Conservation (phyloP, 1,140 invertebrate species). For the Metaphire vulgaris region DNA sequence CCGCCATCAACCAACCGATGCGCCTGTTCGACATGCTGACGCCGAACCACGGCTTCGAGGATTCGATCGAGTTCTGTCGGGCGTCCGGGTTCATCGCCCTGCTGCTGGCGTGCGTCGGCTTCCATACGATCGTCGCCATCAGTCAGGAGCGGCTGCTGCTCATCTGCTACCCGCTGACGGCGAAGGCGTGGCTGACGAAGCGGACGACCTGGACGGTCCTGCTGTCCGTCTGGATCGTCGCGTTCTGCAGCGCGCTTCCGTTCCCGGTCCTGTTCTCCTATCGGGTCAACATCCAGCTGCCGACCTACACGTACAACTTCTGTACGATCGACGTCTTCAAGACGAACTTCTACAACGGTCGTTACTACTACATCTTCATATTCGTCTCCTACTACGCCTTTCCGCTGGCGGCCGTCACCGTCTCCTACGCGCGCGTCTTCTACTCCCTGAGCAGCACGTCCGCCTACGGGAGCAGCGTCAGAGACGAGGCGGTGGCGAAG, state of each 20-base stretch:
- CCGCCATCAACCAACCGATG: not conserved
- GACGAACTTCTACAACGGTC: not conserved
- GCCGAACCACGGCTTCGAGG: constrained; percentile 2
- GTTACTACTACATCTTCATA: not conserved
- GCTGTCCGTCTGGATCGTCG: constrained; percentile 13
- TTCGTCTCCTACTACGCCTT: constrained; percentile 20
- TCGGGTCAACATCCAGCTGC: not conserved
- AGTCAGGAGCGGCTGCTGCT: constrained; percentile 25
- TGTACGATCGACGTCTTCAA: not conserved
- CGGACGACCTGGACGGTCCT: not conserved
- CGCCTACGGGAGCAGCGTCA: not conserved
- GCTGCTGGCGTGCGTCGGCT: constrained; percentile 16
- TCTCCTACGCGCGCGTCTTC: constrained; percentile 20
- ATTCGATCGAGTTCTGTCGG: constrained; percentile 9
- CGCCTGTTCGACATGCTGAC: constrained; percentile 4
- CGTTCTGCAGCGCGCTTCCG: constrained; percentile 12
- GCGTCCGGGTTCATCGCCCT: not conserved
- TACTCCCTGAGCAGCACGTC: constrained; percentile 1
- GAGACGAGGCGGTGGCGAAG: not conserved
- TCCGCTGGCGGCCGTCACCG: not conserved
- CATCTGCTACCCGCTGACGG: constrained; percentile 28
- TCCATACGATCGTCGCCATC: constrained; percentile 28
- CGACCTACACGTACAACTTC: not conserved
- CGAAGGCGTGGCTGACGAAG: not conserved
- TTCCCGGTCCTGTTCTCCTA: constrained; percentile 8